A percentile compares a stretch with the other conserved stretches of the same genome.
Evolutionary conservation across 2,888 invertebrate species (phyloP).

Genomic region (Cylindroiulus punctatus): DNA sequence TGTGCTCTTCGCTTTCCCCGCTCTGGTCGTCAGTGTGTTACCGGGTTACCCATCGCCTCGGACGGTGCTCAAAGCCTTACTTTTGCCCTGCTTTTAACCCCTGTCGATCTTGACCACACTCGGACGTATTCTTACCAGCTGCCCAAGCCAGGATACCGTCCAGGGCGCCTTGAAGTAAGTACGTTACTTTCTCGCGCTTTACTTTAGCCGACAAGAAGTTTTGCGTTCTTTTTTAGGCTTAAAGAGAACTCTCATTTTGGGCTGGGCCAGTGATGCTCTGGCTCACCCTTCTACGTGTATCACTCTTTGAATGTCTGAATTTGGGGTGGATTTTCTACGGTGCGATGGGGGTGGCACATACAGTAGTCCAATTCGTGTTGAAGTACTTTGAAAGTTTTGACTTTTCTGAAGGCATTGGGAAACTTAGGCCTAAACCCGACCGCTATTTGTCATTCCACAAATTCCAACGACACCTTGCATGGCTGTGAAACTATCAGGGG

Average conservation of each 20-base stretch:
- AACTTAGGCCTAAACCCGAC: no score
- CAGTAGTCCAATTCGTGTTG: no score
- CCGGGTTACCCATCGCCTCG: background rate
- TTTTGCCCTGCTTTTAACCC: background rate
- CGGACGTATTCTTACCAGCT: background rate
- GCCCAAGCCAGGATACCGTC: background rate
- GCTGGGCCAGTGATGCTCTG: background rate
- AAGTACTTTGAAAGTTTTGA: no score
- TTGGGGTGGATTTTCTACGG: no score
- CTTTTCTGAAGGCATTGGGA: no score
- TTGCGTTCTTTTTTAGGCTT: background rate
- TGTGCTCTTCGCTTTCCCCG: background rate
- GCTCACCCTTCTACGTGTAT: no score
- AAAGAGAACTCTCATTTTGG: background rate
- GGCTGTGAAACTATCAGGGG: no score
- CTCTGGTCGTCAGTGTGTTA: constrained; percentile 8
- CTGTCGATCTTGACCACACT: background rate
- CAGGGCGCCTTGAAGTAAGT: constrained; percentile 1
- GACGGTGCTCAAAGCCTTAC: background rate
- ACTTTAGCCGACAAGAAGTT: background rate
- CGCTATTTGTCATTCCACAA: no score
- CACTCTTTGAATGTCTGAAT: background rate
- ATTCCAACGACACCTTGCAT: no score
- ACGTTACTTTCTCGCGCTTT: background rate
- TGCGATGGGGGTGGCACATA: no score